Evolutionary conservation across 2,113 vertebrate species (phyloP), one percentile per base, ranked within the genome.

Genomic region (Corynorhinus townsendii): DNA sequence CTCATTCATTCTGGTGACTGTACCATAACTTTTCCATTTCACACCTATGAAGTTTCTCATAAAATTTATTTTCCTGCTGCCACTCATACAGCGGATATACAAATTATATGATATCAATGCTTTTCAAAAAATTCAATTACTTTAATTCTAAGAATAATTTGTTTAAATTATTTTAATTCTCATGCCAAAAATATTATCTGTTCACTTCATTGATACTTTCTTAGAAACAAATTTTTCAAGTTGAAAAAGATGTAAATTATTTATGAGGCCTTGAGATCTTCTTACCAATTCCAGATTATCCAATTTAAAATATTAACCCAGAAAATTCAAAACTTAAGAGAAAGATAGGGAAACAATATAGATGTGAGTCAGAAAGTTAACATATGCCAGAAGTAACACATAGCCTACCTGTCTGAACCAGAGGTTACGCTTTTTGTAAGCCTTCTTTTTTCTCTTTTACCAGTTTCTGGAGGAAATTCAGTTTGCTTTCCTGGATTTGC

Each of bases 401-500:
- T 0, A 54, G 33, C 93, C 71, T 97, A 99, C 99, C 98, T 98
- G 97, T 99, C 99, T 76, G 98, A 98, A 96, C 96, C 98, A 80
- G 97, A 93, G 0, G 96, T 16, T 19, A 97, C 24, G 30, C 81
- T 98, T 95, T 99, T 98, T 33, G 98, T 97, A 62, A 98, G 98
- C 40, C 98, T 96, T 75, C 99, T 98, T 92, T 99, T 99, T 77
- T 99, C 99, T 91, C 99, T 98, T 93, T 98, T 98, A 66, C 98
- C 98, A 79, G 98, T 98, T 97, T 99, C 99, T 3, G 98, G 98
- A 93, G 98, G 97, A 97, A 99, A 98, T 80, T 99, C 98, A 17
- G 98, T 99, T 96, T 99, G 98, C 43, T 98, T 98, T 66, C 98
- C 98, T 59, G 98, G 98, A 96, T 99, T 99, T 96, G 98, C 93